Base-by-base conservation (phyloP, 2,888 invertebrate genomes). In the Agapostemon virescens region DNA sequence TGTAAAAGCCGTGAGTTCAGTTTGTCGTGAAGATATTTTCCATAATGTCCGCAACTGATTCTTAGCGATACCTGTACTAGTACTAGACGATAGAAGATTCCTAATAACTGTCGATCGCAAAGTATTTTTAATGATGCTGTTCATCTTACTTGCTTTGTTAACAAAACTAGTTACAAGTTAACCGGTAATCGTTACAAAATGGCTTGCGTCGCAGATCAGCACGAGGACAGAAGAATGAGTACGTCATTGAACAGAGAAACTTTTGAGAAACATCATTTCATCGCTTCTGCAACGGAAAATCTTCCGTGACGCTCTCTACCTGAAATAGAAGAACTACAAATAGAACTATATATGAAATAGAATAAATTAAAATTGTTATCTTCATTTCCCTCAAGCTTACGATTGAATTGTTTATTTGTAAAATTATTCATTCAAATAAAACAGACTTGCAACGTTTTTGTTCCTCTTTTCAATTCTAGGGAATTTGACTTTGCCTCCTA, bases 41-140 rank as follows among this genome's bases (percentile, higher is more conserved):
- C 96, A 96, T 89, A 96, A 93, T 86, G 95, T 95, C 85, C 96
- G 93, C 84, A 95, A 94, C 92, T 96, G 95, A 88, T 95, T 94
- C 92, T 95, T 95, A 69, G 93, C 93, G 26, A 93, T 93, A 64
- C 92, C 91, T 66, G 93, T 93, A 7, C 93, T 91, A 33, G 93
- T 93, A 78, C 92, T 92, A 17, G 93, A 92, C 68, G 94, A 90
- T 26, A 93, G 90, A 69, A 90, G 49, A 79, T 85, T 90, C 76
- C 89, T 93, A n/a, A 93, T 80, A 20, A 91, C 88, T 55, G 92
- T 89, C 4, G 93, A 87, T 84, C 95, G 94, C 77, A 95, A 93
- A 11, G 95, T 94, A 61, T 94, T 94, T 92, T 95, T 95, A 45
- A 95, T 94, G 87, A 96, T 93, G 86, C 95, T 95, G 92, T 95